Evolutionary conservation across 92 coral and sea anemone genomes (phyloP).

Genomic region (Phenganax subtilis): DNA sequence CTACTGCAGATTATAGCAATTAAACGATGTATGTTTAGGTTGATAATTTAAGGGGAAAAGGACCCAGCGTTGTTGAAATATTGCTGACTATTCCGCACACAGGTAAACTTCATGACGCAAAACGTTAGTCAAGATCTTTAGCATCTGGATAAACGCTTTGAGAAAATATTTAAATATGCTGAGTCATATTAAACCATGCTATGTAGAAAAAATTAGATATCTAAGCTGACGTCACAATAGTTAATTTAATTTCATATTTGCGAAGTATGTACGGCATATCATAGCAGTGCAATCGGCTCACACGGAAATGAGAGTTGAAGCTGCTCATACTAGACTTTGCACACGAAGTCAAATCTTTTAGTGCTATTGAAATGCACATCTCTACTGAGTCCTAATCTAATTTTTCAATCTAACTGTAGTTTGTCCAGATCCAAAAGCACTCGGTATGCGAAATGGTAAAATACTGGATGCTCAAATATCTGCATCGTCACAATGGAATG

Average conservation of each 20-base stretch:
- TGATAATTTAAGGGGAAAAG: conserved; percentile 13
- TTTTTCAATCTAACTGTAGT: neutral
- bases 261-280: neutral
- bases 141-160: too few relatives aligned
- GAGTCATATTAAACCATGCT: too few relatives aligned
- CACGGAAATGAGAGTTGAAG: neutral
- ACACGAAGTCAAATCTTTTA: too few relatives aligned
- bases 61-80: conserved; percentile 11
- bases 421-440: conserved; percentile 1
- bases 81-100: conserved; percentile 7
- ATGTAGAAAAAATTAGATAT: too few relatives aligned
- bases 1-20: neutral
- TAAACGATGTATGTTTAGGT: neutral
- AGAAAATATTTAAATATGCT: too few relatives aligned
- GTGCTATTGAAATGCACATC: too few relatives aligned
- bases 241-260: neutral
- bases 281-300: neutral
- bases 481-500: conserved; percentile 12
- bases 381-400: too few relatives aligned
- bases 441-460: conserved; percentile 15
- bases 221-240: too few relatives aligned
- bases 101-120: neutral
- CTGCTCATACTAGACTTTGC: neutral
- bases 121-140: too few relatives aligned
- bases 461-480: conserved; percentile 21